Conservation (phyloP, 2,797 vertebrate genomes). For the Gadopsis marmoratus region DNA sequence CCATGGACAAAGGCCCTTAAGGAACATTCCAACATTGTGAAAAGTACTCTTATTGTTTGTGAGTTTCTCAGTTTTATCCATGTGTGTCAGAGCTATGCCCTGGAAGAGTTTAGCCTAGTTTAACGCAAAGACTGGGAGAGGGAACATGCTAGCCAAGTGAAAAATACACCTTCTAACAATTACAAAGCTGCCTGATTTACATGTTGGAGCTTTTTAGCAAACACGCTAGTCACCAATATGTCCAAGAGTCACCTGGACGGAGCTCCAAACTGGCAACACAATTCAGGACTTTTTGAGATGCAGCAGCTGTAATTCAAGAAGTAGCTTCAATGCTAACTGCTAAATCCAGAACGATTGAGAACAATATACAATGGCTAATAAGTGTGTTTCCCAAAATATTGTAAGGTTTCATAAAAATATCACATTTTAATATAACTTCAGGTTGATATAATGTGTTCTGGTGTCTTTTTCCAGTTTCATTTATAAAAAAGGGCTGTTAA, state of each 20-base stretch:
- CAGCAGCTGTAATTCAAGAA: not conserved
- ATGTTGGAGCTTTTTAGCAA: not conserved
- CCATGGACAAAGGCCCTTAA: not conserved
- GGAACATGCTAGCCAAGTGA: not conserved
- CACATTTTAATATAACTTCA: not conserved
- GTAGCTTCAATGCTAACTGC: not conserved
- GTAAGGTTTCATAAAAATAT: not conserved
- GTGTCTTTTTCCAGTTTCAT: not conserved
- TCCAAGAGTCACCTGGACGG: not conserved
- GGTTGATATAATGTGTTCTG: not conserved
- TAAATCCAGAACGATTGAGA: not conserved
- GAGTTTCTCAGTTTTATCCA: not conserved
- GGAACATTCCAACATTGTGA: conserved; percentile 5
- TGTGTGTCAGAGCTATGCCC: not conserved
- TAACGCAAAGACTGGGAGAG: not conserved
- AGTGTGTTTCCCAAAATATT: not conserved
- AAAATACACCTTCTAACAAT: conserved; percentile 1
- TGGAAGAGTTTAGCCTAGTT: not conserved
- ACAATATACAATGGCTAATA: not conserved
- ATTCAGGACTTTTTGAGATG: not conserved
- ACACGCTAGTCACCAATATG: not conserved
- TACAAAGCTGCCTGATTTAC: not conserved
- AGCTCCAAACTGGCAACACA: not conserved
- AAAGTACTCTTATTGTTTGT: not conserved
- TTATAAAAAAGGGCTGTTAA: not conserved